Evolutionary conservation across 2,797 vertebrate species (phyloP).

Genomic region (Thaleichthys pacificus): DNA sequence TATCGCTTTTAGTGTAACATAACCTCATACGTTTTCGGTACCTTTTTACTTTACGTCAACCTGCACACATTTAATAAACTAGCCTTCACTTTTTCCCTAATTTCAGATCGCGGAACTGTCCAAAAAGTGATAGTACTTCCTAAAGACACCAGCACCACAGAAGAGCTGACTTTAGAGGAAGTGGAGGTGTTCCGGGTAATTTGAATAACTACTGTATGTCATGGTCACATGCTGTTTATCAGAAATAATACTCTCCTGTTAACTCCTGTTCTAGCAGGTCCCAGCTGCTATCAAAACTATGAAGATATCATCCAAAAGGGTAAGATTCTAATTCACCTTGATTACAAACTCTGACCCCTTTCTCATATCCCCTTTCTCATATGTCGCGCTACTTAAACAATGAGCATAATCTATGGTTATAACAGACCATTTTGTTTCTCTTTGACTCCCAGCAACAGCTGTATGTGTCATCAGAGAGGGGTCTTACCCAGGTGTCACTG

Average conservation of each 20-base stretch:
- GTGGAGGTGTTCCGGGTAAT: constrained; percentile 84
- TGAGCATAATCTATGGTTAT: not conserved
- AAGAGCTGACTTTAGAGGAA: constrained; percentile 87
- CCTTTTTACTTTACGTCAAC: not conserved
- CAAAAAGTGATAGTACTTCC: constrained; percentile 87
- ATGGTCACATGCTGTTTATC: not conserved
- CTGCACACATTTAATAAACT: constrained; percentile 1
- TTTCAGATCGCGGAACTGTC: constrained; percentile 80
- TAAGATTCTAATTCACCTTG: constrained; percentile 26
- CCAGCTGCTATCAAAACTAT: constrained; percentile 60
- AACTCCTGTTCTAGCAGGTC: constrained; percentile 42
- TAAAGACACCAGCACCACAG: constrained; percentile 84
- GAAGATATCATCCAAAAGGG: constrained; percentile 68
- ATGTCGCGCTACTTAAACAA: not conserved
- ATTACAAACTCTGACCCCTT: not conserved
- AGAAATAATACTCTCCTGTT: not conserved
- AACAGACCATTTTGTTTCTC: constrained; percentile 6
- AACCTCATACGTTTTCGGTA: not conserved
- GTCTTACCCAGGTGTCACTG: constrained; percentile 72
- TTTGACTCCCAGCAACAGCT: constrained; percentile 70
- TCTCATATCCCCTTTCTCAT: not conserved
- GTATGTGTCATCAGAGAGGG: constrained; percentile 72
- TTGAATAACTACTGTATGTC: not conserved
- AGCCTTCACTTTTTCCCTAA: not conserved
- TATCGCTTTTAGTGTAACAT: too few species aligned